These are phyloP conservation scores for Dasyurus viverrinus DNA, from an alignment of 2,113 vertebrate genomes.

Conservation along the genomic window DNA sequence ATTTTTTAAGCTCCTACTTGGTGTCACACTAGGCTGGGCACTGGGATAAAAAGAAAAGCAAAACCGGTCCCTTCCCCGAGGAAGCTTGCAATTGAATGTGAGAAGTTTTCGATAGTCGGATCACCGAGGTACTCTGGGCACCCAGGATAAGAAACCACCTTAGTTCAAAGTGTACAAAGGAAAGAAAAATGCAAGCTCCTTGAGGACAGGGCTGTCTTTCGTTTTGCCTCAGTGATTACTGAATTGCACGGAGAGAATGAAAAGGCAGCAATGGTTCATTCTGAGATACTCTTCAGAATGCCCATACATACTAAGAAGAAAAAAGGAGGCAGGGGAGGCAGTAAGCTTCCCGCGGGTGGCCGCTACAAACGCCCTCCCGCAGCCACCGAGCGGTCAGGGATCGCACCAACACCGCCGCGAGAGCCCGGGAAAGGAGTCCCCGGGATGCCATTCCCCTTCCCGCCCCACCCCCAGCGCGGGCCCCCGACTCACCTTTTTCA, in stretches of 20 bases:
- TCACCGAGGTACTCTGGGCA: not conserved
- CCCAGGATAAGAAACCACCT: slow-evolving; percentile 27
- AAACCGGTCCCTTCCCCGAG: not conserved
- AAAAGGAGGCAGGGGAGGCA: not conserved
- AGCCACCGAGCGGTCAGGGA: slow-evolving; percentile 43
- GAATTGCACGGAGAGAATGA: not conserved
- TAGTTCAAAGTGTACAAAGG: not conserved
- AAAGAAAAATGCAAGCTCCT: not conserved
- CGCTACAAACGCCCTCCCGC: slow-evolving; percentile 14
- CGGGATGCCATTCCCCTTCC: not conserved
- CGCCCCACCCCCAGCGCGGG: slow-evolving; percentile 2
- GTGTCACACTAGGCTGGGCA: not conserved
- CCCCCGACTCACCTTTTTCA: slow-evolving; percentile 89
- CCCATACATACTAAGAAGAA: not conserved
- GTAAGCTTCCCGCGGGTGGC: not conserved
- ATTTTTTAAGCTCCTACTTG: not conserved
- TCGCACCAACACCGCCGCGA: not conserved
- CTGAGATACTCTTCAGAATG: not conserved
- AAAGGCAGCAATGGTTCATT: not conserved
- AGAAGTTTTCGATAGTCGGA: not conserved
- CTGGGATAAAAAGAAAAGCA: not conserved
- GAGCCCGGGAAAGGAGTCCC: not conserved
- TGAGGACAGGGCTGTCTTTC: not conserved
- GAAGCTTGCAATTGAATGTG: not conserved
- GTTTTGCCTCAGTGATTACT: not conserved